Evolutionary conservation across 1,140 invertebrate genomes (phyloP), one percentile per base, ranked within the genome.

Genomic region (Drosophila pruinosa): DNA sequence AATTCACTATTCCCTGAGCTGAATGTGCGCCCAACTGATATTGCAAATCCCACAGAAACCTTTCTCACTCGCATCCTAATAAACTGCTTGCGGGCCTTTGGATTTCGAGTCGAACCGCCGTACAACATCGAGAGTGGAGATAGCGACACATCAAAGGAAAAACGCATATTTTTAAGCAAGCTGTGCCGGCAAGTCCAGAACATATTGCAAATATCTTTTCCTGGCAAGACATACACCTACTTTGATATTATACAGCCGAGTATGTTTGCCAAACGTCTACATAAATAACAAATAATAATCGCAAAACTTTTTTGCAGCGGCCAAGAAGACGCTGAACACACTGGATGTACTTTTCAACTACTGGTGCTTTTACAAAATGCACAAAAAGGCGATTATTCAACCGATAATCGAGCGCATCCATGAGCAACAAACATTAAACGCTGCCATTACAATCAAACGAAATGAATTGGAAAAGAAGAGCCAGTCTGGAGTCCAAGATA

Each of bases 321-420:
- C 54, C 4, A 83, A 78, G 12, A 90, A 89, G 36, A 90, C 88
- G 0, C 12, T 54, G 0, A 72, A 62, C 43, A 75, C 72, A 0
- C 22, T 90, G 28, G 73, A 72, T n/a, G 69, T 68, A 0, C 57
- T 90, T 5, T 75, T 89, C 14, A 90, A 90, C 24, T 90, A 83
- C 22, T 62, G 52, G 19, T 81, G 67, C 3, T 90, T 80, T 38
- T 90, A 80, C 31, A 89, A 83, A 8, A 34, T 80, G 64, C 76
- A 75, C 4, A 90, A 88, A 3, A 74, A 67, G 7, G 64, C 69
- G 8, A 63, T 90, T 3, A 50, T 89, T 4, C 41, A 36, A 0
- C 74, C 71, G 0, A 61, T 81, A 4, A 61, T 76, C 2, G 69
- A 86, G 10, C 24, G 72, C 5, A 78, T 61, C 12, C 31, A 34